Conservation (phyloP, 1,140 invertebrate species). For the Aphelenchoides avenae region DNA sequence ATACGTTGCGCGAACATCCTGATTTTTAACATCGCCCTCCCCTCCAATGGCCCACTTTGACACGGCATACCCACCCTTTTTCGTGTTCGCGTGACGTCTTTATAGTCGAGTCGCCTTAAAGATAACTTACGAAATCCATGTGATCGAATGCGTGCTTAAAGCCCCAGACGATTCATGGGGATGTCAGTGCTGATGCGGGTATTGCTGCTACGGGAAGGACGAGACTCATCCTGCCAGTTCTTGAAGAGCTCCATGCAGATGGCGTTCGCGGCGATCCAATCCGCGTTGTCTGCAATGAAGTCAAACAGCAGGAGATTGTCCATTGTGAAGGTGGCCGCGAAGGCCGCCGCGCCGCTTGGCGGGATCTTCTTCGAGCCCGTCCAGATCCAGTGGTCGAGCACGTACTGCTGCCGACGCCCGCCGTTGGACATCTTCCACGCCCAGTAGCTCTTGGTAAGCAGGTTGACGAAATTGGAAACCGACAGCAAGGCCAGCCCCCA, state of each 20-base stretch:
- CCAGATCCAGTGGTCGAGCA: slow-evolving; percentile 22
- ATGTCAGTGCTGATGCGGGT: not conserved
- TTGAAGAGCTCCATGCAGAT: slow-evolving; percentile 24
- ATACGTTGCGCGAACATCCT: too few relatives aligned
- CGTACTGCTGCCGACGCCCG: slow-evolving; percentile 18
- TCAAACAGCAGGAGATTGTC: slow-evolving; percentile 32
- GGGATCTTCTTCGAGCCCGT: slow-evolving; percentile 7
- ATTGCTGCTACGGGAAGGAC: slow-evolving; percentile 12
- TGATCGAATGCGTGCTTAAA: too few relatives aligned
- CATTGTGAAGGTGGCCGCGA: slow-evolving; percentile 19
- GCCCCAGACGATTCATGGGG: slow-evolving; percentile 3
- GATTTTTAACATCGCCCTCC: too few relatives aligned
- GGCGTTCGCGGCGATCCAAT: slow-evolving; percentile 19
- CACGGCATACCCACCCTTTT: too few relatives aligned
- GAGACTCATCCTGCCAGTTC: slow-evolving; percentile 21
- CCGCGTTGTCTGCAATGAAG: slow-evolving; percentile 30
- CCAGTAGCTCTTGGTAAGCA: slow-evolving; percentile 25
- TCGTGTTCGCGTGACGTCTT: too few relatives aligned
- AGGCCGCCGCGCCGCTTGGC: slow-evolving; percentile 9
- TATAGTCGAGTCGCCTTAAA: too few relatives aligned
- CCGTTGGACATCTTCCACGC: slow-evolving; percentile 17
- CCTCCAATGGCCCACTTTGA: too few relatives aligned
- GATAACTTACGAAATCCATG: too few relatives aligned
- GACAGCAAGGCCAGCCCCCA: slow-evolving; percentile 22
- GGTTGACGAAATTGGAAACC: slow-evolving; percentile 16